Evolutionary conservation across 2,797 vertebrate genomes (phyloP), one percentile per base, ranked within the genome.

Genomic region (Otus scops): DNA sequence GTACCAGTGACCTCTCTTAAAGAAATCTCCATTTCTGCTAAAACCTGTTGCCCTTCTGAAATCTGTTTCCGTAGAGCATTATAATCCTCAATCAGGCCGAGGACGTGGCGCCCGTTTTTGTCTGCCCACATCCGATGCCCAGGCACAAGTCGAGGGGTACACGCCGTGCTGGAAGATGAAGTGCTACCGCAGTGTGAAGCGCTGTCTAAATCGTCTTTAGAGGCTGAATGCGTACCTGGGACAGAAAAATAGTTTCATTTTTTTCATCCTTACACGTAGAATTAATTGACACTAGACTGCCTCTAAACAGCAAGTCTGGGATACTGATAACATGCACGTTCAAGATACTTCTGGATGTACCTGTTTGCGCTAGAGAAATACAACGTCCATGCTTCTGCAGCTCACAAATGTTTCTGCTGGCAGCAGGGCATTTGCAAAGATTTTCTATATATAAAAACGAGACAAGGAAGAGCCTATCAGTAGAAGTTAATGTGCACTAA

Each of bases 21-120:
- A 13, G 98, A 97, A 30, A 92, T 3, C 77, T 99, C 98, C 98
- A 99, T 98, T 92, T 97, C 93, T 22, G 70, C 93, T 7, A 99
- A 97, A 80, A 99, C 97, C 73, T 97, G 98, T 50, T 98, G 98
- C 8, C 99, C 99, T 88, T 98, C 99, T 2, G 96, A 95, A 86
- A 99, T 98, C 93, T 99, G 99, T 56, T 98, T 99, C 73, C 98
- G 97, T 36, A 99, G 98, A 19, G 99, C 98, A 2, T 97, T 98
- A 41, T 99, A 99, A 97, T 99, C 99, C 94, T 99, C 99, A 0
- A 99, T 97, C 88, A 99, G 97, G 6, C 99, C 99, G 43, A 99
- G 95, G 41, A 99, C 88, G 0, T 99, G 99, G 18, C 97, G 98
- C 3, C 99, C 99, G 1, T 88, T 98, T 69, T 97, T 97, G 95